Conservation (phyloP, 2,113 vertebrate species). For the Xiphophorus maculatus region DNA sequence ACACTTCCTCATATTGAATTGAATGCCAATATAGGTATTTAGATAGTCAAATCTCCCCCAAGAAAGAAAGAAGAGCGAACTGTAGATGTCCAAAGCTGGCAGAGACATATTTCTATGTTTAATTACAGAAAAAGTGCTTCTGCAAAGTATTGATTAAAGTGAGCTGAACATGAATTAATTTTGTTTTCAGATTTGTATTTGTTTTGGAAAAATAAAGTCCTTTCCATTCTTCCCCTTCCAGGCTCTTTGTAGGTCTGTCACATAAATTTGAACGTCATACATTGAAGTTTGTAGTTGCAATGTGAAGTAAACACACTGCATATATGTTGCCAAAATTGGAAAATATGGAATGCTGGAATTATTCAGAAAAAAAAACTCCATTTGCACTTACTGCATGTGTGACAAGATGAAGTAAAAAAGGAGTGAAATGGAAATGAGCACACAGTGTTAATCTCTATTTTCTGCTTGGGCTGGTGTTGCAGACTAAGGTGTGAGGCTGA, state of each 20-base stretch:
- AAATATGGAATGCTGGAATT: not conserved
- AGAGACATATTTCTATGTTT: not conserved
- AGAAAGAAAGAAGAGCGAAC: too few species aligned
- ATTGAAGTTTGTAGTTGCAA: not conserved
- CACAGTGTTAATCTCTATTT: constrained; percentile 42
- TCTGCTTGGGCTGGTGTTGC: constrained; percentile 38
- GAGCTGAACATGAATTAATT: not conserved
- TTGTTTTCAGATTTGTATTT: not conserved
- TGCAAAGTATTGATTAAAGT: too few species aligned
- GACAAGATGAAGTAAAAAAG: constrained; percentile 13
- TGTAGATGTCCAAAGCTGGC: not conserved
- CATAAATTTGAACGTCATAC: not conserved
- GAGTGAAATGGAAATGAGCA: not conserved
- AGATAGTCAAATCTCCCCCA: too few species aligned
- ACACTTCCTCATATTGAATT: not conserved
- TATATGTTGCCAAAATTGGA: not conserved
- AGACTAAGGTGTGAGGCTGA: constrained; percentile 36
- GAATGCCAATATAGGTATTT: too few species aligned
- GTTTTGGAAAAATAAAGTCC: not conserved
- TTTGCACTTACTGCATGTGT: constrained; percentile 17
- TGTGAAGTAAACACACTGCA: not conserved
- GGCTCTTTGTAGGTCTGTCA: not conserved
- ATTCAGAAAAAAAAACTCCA: constrained; percentile 24
- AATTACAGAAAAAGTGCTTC: not conserved
- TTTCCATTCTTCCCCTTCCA: not conserved